phyloP scores from a whole-genome alignment of 23 tunicate species.

The Styela clava region DNA sequence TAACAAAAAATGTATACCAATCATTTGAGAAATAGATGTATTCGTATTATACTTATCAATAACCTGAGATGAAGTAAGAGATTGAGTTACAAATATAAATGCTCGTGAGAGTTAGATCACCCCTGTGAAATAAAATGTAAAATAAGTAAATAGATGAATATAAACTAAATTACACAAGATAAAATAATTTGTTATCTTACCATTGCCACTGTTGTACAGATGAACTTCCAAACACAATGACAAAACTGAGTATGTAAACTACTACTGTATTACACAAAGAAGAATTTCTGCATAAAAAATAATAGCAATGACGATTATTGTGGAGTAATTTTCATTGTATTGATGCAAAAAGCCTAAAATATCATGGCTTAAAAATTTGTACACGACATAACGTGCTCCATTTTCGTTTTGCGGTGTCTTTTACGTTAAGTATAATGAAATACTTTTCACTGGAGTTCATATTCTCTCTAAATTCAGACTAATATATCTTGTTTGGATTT shows the following conservation, averaged over 20 bases:
- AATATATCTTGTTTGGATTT: too few species aligned
- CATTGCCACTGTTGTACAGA: neutral
- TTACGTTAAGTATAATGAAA: too few species aligned
- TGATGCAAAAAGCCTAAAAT: too few species aligned
- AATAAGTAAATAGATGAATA: neutral
- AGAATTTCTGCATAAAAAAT: neutral
- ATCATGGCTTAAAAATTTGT: too few species aligned
- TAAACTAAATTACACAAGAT: neutral
- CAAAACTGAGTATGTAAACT: neutral
- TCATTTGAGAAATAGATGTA: neutral
- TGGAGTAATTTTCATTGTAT: too few species aligned
- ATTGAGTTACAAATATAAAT: neutral
- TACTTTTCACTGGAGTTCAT: too few species aligned
- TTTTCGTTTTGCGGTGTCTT: too few species aligned
- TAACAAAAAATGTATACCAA: too few species aligned
- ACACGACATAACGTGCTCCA: too few species aligned
- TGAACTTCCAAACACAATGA: neutral
- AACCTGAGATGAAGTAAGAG: neutral
- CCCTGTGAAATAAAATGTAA: neutral
- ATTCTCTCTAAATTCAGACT: too few species aligned
- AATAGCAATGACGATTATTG: too few species aligned
- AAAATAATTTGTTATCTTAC: neutral
- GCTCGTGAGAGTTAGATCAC: neutral
- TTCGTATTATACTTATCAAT: neutral
- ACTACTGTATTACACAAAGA: neutral